phyloP scores from a whole-genome alignment of 2,888 invertebrate genomes.

The Cordilura impudica region DNA sequence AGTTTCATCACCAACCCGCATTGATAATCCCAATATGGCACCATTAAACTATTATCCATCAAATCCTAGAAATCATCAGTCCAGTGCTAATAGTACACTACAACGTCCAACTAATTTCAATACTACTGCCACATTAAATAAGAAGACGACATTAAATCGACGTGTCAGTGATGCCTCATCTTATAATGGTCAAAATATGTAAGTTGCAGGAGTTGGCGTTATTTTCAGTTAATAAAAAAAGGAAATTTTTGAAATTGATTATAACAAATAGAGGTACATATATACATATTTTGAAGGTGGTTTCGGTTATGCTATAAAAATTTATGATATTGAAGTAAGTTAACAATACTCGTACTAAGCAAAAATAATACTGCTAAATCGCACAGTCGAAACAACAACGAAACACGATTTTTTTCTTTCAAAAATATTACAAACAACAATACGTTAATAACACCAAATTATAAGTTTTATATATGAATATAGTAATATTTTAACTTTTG shows the following conservation, averaged over 20 bases:
- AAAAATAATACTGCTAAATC: constrained; percentile 4
- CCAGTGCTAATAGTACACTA: constrained; percentile 60
- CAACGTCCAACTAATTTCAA: constrained; percentile 64
- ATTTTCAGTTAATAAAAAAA: not conserved
- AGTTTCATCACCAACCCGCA: constrained; percentile 88
- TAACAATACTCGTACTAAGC: not conserved
- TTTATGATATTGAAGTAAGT: not conserved
- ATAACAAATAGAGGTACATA: not conserved
- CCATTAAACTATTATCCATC: constrained; percentile 85
- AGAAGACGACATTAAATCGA: constrained; percentile 75
- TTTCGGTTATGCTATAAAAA: constrained; percentile 47
- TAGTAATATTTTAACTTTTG: constrained; percentile 43
- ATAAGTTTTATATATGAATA: constrained; percentile 17
- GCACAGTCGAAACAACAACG: constrained; percentile 61
- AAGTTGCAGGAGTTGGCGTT: constrained; percentile 62
- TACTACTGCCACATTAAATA: constrained; percentile 77
- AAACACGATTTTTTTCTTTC: constrained; percentile 51
- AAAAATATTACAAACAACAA: constrained; percentile 25
- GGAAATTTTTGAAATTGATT: not conserved
- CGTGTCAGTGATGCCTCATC: constrained; percentile 77
- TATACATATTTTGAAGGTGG: constrained; percentile 11
- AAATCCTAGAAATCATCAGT: constrained; percentile 71
- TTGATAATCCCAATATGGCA: constrained; percentile 88
- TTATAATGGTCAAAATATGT: constrained; percentile 74
- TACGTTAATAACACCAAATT: constrained; percentile 51